Base-by-base conservation (phyloP, 2,888 invertebrate species). In the Periphyllus acericola region DNA sequence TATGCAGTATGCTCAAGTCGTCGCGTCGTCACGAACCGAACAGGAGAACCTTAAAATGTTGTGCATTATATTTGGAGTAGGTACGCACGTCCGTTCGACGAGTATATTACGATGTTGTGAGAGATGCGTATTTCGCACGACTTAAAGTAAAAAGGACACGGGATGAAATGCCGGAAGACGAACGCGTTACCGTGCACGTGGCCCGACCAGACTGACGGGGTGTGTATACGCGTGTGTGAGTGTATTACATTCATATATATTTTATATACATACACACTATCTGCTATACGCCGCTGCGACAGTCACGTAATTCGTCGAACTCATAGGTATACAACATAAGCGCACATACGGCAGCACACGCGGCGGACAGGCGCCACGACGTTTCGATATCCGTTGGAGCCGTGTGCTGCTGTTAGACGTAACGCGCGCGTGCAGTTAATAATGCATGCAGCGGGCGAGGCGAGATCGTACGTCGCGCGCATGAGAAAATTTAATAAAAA, bases 291-390 rank as follows among this genome's bases (percentile, higher is more conserved):
- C 8, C 1, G 29, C 29, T n/a, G 21, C 32, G 9, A 21, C 78
- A 21, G 55, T 78, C 78, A 55, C 78, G 52, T 78, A 52, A 55
- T 78, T 21, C 78, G 78, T 78, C 55, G 55, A 55, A 25, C 25
- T 11, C 4, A 34, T 55, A 55, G 17, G 21, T 29, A n/a, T 21
- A 29, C 25, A 1, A 8, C 1, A 2, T 0, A 25, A 40, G 52
- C 78, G 46, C n/a, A 60, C 29, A n/a, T 1, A 32, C 3, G 8
- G 29, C 75, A 52, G 46, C 78, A 6, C 29, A 52, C 46, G 75
- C 46, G 29, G 40, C n/a, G 40, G 74, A 75, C 76, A 52, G 76
- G 76, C 76, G 76, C 52, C 78, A 78, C 55, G 78, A 55, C 78
- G 55, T 78, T 55, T 52, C 78, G 78, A 55, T 55, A 55, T 78